A percentile compares a stretch with the other conserved stretches of the same genome.
phyloP scores from a whole-genome alignment of 2,888 invertebrate species.

The Hyposoter didymator region DNA sequence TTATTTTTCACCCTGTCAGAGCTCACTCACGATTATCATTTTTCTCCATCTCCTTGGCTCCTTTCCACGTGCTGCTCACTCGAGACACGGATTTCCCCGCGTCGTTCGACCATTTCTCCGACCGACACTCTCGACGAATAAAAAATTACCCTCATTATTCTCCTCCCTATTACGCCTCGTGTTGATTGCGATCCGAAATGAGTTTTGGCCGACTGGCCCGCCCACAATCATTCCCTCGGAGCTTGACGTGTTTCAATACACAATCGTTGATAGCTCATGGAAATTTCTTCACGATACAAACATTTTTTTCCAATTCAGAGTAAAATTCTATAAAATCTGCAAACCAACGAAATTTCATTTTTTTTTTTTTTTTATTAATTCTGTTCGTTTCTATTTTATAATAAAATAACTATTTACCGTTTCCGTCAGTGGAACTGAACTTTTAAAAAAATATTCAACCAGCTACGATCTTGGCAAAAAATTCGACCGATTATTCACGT shows the following conservation, averaged over 20 bases:
- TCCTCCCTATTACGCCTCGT: conserved; percentile 72
- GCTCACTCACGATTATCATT: conserved; percentile 67
- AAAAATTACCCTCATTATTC: conserved; percentile 77
- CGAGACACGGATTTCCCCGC: conserved; percentile 19
- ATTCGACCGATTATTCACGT: background rate
- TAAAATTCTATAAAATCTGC: too few species aligned
- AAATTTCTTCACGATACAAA: background rate
- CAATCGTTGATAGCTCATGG: background rate
- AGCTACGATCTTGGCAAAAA: background rate
- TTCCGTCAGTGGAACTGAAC: background rate
- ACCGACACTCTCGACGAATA: conserved; percentile 65
- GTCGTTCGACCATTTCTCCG: conserved; percentile 30
- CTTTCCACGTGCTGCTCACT: conserved; percentile 17
- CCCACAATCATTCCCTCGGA: conserved; percentile 25
- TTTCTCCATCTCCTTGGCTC: conserved; percentile 64
- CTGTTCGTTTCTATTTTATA: background rate
- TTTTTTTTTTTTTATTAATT: too few species aligned
- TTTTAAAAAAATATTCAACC: background rate
- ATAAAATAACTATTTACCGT: background rate
- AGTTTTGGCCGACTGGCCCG: conserved; percentile 42
- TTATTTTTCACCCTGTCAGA: conserved; percentile 79
- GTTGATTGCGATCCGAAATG: conserved; percentile 77
- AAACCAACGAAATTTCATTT: too few species aligned
- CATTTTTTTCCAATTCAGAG: too few species aligned
- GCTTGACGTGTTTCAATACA: background rate